Conservation (phyloP, 2,113 vertebrate species). For the Neomonachus schauinslandi region DNA sequence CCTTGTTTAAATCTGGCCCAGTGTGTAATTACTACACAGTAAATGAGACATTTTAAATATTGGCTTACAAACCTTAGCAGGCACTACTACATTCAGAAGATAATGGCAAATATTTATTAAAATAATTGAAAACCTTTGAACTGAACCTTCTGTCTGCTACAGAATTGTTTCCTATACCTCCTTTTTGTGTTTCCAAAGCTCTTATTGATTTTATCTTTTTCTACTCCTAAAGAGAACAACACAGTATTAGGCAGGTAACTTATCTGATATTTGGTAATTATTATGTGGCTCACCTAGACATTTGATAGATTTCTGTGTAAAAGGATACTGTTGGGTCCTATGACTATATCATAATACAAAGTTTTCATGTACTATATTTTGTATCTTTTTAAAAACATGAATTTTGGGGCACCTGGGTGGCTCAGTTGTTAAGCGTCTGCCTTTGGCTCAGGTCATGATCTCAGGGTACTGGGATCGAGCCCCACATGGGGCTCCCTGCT, state of each 20-base stretch:
- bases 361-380: not conserved
- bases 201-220: slow-evolving; percentile 36
- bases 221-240: not conserved
- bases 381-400: not conserved
- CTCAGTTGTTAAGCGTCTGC: too few species aligned
- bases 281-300: not conserved
- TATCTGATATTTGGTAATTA: not conserved
- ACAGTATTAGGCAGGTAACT: not conserved
- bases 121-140: slow-evolving; percentile 48
- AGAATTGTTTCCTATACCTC: not conserved
- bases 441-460: too few species aligned
- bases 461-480: too few species aligned
- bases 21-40: not conserved
- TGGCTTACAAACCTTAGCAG: not conserved
- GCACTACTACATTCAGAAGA: not conserved
- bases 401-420: too few species aligned
- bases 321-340: not conserved
- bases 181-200: slow-evolving; percentile 17
- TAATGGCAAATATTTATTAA: slow-evolving; percentile 49
- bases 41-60: slow-evolving; percentile 46
- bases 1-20: slow-evolving; percentile 6
- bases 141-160: not conserved
- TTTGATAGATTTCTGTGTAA: slow-evolving; percentile 22
- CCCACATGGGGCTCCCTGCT: too few species aligned
- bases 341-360: not conserved